A percentile compares a stretch with the other conserved stretches of the same genome.
phyloP scores from a whole-genome alignment of 2,113 vertebrate species.

The Dicentrarchus labrax region DNA sequence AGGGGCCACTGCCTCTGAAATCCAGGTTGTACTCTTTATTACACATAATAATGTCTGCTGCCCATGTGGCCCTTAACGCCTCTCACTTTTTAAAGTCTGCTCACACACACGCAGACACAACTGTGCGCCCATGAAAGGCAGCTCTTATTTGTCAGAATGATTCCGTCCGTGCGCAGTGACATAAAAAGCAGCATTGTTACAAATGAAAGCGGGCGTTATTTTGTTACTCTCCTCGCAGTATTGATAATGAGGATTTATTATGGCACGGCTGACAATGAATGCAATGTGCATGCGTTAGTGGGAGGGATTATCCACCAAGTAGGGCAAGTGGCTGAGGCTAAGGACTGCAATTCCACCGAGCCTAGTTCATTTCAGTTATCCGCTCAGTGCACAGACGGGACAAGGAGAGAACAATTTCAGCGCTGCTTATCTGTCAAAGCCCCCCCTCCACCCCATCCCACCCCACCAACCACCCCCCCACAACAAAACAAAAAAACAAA shows the following conservation, averaged over 20 bases:
- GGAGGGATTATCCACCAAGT: conserved; percentile 86
- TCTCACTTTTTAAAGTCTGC: conserved; percentile 31
- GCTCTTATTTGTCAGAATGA: conserved; percentile 10
- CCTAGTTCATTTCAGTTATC: conserved; percentile 76
- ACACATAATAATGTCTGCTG: background rate
- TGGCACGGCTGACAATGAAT: conserved; percentile 79
- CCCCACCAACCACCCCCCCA: too few relatives aligned
- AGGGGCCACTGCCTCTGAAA: conserved; percentile 21
- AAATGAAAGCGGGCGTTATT: conserved; percentile 31
- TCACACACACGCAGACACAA: conserved; percentile 3
- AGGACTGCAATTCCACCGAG: conserved; percentile 81
- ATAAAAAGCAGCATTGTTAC: conserved; percentile 30
- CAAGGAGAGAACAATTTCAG: conserved; percentile 59
- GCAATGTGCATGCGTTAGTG: conserved; percentile 83
- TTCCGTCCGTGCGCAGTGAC: conserved; percentile 1
- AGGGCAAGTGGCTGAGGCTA: conserved; percentile 84
- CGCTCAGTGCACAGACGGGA: conserved; percentile 74
- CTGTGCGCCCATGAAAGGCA: background rate
- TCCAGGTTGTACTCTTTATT: conserved; percentile 31
- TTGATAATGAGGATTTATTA: conserved; percentile 78
- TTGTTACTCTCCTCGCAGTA: conserved; percentile 53
- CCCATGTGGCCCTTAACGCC: background rate
- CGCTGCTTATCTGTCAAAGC: conserved; percentile 51
- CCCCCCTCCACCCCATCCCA: conserved; percentile 3
- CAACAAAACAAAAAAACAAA: conserved; percentile 22